Base-by-base conservation (phyloP, 2,113 vertebrate genomes). In the Chaetodon auriga region DNA sequence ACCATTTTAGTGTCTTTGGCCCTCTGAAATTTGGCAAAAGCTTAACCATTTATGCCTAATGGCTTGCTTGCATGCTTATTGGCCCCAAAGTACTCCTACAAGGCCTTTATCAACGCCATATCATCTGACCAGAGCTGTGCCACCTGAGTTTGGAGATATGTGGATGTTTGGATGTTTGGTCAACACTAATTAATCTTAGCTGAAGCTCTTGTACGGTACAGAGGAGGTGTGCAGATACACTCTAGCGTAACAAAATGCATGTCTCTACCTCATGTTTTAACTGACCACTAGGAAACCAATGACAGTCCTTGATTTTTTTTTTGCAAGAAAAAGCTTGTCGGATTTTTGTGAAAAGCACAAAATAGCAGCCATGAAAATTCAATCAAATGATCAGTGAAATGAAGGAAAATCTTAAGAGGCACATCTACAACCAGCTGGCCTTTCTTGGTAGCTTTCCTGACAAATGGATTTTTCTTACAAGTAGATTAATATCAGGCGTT, bases 201-300 rank as follows among this genome's bases (percentile, higher is more conserved):
- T 82, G 55, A 81, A 75, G 65, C 23, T 68, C 45, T 41, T 80
- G 25, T 66, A 38, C 75, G 21, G 5, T 63, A 68, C 45, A 38
- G 48, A 70, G 19, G 62, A 83, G 54, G 66, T 81, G 74, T 69
- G 81, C 84, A 76, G 62, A 62, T 79, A 70, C 5, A 62, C 75
- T 68, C 77, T 79, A 58, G 63, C 63, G 60, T 78, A 65, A 74
- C 68, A 70, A 83, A 80, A 68, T 81, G 75, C 79, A 86, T 61
- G 75, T 88, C 84, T 90, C 90, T 94, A 90, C 93, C 90, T 94
- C 91, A 76, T 74, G 38, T 78, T 85, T 72, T 76, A 82, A 84
- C 64, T 65, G 76, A 87, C 75, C 69, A 51, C 58, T 30, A 19
- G 45, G 21, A 75, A 80, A 84, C 57, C 49, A 86, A 46, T 23